Base-by-base conservation (phyloP, 1,140 invertebrate genomes). In the Ectropis grisescens region DNA sequence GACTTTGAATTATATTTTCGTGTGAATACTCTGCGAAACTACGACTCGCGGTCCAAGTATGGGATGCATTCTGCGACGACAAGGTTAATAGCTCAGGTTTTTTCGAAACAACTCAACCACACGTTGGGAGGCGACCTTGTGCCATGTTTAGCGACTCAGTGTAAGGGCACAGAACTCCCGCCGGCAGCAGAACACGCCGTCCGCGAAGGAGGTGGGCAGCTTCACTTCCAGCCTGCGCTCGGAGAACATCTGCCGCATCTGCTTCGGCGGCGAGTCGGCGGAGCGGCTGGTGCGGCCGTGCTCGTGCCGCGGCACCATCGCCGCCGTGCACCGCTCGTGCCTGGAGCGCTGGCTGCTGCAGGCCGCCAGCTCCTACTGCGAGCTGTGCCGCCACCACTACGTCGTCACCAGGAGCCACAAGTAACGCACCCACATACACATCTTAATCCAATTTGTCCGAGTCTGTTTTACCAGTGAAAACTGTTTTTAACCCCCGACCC, bases 291-390 rank as follows among this genome's bases (percentile, higher is more conserved):
- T 80, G 37, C 59, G 70, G 42, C 82, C 79, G 28, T 84, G 82
- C 53, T 47, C 52, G 4, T 84, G 82, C 56, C 62, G 75, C 47
- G 90, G 90, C 8, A 87, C 87, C 12, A 85, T 92, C 49, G 89
- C 88, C 5, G 83, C 86, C 34, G 86, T 91, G 13, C 90, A 92
- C 69, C 64, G 85, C 33, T 67, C 79, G 10, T 92, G 90, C 60
- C 67, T 92, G 26, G 90, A 91, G 69, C 82, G 83, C 42, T 92
- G 90, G 90, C 78, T 92, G 33, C 83, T 86, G 39, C 84, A 87
- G 55, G 85, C 85, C 2, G 84, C 83, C 37, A 83, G 84, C 8
- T 84, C 82, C 16, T 70, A 79, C 36, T 89, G 88, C 70, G 88
- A 89, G 72, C 71, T 89, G 11, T 89, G 88, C 49, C 76, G 85